A percentile compares a stretch with the other conserved stretches of the same genome.
phyloP scores from a whole-genome alignment of 2,888 invertebrate species.

The Cantharis flavilabris region DNA sequence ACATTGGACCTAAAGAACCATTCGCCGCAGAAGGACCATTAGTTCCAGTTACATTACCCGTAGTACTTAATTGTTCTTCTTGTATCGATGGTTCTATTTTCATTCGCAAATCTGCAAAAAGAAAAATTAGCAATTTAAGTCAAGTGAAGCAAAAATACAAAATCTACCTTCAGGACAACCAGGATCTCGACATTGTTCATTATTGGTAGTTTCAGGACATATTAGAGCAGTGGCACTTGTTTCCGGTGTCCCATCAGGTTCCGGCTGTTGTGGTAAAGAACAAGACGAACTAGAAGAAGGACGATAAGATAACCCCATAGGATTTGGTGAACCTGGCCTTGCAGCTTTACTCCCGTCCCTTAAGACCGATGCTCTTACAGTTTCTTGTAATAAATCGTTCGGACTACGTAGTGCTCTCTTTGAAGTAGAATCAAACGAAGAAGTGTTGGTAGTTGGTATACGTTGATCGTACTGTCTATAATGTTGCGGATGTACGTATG shows the following conservation, averaged over 20 bases:
- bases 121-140: background rate
- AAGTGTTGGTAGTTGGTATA: slow-evolving; percentile 51
- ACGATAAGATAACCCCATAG: slow-evolving; percentile 49
- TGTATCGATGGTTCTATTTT: slow-evolving; percentile 64
- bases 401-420: slow-evolving; percentile 64
- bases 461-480: slow-evolving; percentile 53
- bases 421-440: slow-evolving; percentile 56
- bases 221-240: slow-evolving; percentile 56
- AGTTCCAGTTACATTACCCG: slow-evolving; percentile 49
- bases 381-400: slow-evolving; percentile 65
- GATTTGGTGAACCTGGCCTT: slow-evolving; percentile 57
- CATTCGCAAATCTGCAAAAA: slow-evolving; percentile 68
- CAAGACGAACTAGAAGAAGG: slow-evolving; percentile 58
- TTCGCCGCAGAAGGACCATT: slow-evolving; percentile 52
- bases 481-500: slow-evolving; percentile 56
- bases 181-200: slow-evolving; percentile 51
- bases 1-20: slow-evolving; percentile 64
- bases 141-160: background rate
- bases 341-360: slow-evolving; percentile 65
- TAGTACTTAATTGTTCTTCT: slow-evolving; percentile 52
- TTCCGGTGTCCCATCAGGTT: slow-evolving; percentile 62
- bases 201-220: slow-evolving; percentile 54
- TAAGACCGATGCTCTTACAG: slow-evolving; percentile 67
- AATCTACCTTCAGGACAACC: slow-evolving; percentile 59
- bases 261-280: slow-evolving; percentile 58